phyloP scores from a whole-genome alignment of 2,797 vertebrate genomes.

The Apogon hyalosoma region DNA sequence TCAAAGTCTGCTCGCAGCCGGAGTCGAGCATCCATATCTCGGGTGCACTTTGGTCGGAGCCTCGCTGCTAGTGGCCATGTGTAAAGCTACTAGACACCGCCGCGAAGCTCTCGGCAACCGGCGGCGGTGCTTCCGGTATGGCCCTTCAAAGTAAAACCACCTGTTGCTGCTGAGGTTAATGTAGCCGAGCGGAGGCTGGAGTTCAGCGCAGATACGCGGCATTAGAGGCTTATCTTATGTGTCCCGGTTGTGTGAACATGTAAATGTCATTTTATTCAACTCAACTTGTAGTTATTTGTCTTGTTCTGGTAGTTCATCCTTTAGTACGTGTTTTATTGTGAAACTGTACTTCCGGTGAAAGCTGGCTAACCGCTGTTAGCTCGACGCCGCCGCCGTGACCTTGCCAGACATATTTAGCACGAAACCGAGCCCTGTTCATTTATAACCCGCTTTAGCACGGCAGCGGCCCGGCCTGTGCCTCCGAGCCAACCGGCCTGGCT shows the following conservation, averaged over 20 bases:
- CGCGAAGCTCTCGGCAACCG: slow-evolving; percentile 24
- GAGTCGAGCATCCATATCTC: slow-evolving; percentile 85
- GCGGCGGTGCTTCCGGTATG: background rate
- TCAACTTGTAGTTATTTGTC: too few species aligned
- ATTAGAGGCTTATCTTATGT: too few species aligned
- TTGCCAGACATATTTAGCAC: slow-evolving; percentile 63
- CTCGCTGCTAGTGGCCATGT: slow-evolving; percentile 80
- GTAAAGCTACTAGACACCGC: slow-evolving; percentile 64
- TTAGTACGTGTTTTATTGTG: slow-evolving; percentile 45
- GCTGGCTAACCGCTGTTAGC: slow-evolving; percentile 12
- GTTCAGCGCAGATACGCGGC: too few species aligned
- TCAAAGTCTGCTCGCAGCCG: slow-evolving; percentile 77
- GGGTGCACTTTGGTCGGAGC: slow-evolving; percentile 84
- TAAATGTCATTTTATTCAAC: too few species aligned
- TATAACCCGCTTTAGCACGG: slow-evolving; percentile 1
- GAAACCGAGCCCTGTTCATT: slow-evolving; percentile 36
- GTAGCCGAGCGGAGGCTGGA: too few species aligned
- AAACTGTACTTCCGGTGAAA: background rate
- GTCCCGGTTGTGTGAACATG: too few species aligned
- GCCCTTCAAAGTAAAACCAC: slow-evolving; percentile 62
- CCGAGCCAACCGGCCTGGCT: fast-evolving
- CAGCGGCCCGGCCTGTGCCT: fast-evolving
- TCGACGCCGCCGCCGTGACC: slow-evolving; percentile 63
- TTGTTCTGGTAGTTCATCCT: too few species aligned
- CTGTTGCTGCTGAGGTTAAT: slow-evolving; percentile 51